Conservation (phyloP, 2,113 vertebrate genomes). For the Ascaphus truei region DNA sequence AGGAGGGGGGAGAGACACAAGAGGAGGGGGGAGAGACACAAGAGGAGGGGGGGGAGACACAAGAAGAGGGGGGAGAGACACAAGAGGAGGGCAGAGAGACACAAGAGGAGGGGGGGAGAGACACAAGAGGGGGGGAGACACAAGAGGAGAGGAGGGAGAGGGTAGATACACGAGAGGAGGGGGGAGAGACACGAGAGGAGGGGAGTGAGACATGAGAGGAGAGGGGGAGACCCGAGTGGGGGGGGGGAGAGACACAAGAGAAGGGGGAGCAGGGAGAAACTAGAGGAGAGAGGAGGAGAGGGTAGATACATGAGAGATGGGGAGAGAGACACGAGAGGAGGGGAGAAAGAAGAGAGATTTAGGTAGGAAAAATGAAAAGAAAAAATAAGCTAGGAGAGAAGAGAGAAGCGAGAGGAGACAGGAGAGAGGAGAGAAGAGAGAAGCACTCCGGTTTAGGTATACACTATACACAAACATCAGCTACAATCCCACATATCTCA, state of each 20-base stretch:
- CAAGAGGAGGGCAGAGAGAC: not conserved
- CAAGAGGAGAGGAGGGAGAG: too few species aligned
- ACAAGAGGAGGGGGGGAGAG: too few species aligned
- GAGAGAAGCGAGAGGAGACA: slow-evolving; percentile 3
- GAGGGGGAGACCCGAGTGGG: too few species aligned
- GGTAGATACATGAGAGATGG: not conserved
- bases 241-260: too few species aligned
- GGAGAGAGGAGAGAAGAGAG: slow-evolving; percentile 14
- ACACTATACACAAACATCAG: not conserved
- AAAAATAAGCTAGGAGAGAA: not conserved
- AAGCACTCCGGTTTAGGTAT: not conserved
- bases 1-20: too few species aligned
- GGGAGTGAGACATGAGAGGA: too few species aligned
- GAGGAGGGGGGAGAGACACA: not conserved
- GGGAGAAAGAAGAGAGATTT: not conserved
- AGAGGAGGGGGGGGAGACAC: too few species aligned
- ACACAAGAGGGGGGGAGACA: too few species aligned
- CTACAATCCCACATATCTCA: slow-evolving; percentile 15
- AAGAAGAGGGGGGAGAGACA: too few species aligned
- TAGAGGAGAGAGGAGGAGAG: not conserved
- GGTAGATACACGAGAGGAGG: too few species aligned
- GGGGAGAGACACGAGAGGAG: too few species aligned
- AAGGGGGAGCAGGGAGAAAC: not conserved
- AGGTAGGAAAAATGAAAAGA: not conserved
- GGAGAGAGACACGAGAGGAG: not conserved